Base-by-base conservation (phyloP, 2,797 vertebrate species). In the Oreortyx pictus region DNA sequence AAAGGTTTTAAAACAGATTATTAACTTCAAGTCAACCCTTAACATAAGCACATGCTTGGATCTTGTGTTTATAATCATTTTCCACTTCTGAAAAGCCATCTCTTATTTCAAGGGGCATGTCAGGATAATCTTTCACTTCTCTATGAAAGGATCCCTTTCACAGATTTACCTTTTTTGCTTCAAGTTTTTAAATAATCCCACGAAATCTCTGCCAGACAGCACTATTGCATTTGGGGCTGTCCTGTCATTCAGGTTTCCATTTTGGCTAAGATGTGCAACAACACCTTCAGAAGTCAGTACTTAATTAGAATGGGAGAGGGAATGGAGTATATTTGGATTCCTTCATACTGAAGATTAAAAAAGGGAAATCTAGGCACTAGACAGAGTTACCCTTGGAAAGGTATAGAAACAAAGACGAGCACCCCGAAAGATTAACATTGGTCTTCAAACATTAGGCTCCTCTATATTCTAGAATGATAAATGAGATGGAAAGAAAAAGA, bases 191-290 rank as follows among this genome's bases (percentile, higher is more conserved):
- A 77, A 86, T 82, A 86, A 91, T 90, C 59, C 79, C 86, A 87
- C 81, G 56, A 68, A 91, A 92, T 86, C 67, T 90, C 62, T 93
- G 46, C 83, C 85, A 89, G 77, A 86, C 61, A 87, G 87, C 31
- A 35, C 78, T 52, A 77, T 19, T 37, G 31, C 41, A 39, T 73
- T 89, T 46, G 92, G 44, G 41, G 64, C 44, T 59, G 54, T 61
- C 31, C 19, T 70, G 73, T 89, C 81, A 88, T 86, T 73, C 33
- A 78, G 47, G 91, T 73, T 92, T 82, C 50, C 54, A 50, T 87
- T 92, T 92, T 78, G 46, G 27, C 61, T 65, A 82, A 74, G 46
- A 70, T 57, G 25, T 86, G 59, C 76, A 89, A 66, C 35, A 82
- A 50, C 15, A 67, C n/a, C 57, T 94, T 77, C 54, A 82, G 82